Evolutionary conservation across 2,888 invertebrate species (phyloP).

Genomic region (Apamea epomidion): DNA sequence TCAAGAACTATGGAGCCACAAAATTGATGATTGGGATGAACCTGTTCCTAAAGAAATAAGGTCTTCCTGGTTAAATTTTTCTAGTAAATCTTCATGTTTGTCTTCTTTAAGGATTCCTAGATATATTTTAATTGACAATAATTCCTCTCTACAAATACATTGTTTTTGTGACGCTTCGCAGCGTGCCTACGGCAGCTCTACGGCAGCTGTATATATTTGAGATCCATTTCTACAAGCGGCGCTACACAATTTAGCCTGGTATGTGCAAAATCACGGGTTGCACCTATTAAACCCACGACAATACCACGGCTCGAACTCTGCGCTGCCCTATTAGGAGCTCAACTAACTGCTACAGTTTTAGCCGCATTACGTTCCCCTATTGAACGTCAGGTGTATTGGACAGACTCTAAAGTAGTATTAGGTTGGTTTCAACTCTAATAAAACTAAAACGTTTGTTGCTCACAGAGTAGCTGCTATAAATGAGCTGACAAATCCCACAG

Average conservation of each 20-base stretch:
- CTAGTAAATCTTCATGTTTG: background rate
- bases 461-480: too few species aligned
- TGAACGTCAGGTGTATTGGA: too few species aligned
- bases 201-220: constrained; percentile 11
- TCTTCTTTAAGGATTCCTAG: background rate
- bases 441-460: constrained; percentile 20
- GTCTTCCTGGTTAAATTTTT: background rate
- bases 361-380: too few species aligned
- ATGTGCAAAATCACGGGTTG: too few species aligned
- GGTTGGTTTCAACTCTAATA: too few species aligned
- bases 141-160: background rate
- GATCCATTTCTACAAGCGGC: too few species aligned
- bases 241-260: too few species aligned
- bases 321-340: too few species aligned
- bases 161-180: constrained; percentile 9
- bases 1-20: constrained; percentile 16
- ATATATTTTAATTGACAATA: background rate
- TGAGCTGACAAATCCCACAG: too few species aligned
- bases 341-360: too few species aligned
- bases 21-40: constrained; percentile 19
- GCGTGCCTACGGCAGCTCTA: constrained; percentile 18
- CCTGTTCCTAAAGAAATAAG: constrained; percentile 7
- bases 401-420: too few species aligned
- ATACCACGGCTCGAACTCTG: too few species aligned
- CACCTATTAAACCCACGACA: constrained; percentile 4